A percentile compares a stretch with the other conserved stretches of the same genome.
These are phyloP conservation scores for Catonia carolina DNA, from an alignment of 2,888 invertebrate species.

Conservation along the genomic window DNA sequence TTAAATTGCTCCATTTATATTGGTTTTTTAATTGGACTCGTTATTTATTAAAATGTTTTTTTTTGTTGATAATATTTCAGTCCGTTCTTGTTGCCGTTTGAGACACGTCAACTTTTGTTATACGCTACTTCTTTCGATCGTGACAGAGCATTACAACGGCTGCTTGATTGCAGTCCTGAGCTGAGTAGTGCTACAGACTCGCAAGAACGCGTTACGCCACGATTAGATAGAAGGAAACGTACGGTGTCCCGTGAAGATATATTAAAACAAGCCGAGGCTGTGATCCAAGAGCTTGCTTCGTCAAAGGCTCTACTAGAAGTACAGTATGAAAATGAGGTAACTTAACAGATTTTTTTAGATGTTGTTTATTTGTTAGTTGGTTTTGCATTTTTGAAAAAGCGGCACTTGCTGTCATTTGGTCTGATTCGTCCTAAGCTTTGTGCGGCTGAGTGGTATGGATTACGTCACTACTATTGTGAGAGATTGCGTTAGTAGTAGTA, in stretches of 20 bases:
- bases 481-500: too few species aligned
- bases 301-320: conserved; percentile 89
- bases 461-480: too few species aligned
- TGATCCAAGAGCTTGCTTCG: conserved; percentile 87
- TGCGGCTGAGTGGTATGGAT: too few species aligned
- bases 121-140: conserved; percentile 98
- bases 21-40: too few species aligned
- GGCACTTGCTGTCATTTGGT: too few species aligned
- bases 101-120: conserved; percentile 91
- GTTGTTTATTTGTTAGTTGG: neutral
- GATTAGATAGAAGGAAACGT: conserved; percentile 86
- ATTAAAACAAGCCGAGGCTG: conserved; percentile 90
- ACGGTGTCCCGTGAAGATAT: conserved; percentile 86
- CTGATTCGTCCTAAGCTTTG: too few species aligned
- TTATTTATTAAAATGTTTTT: too few species aligned
- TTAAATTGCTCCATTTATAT: too few species aligned
- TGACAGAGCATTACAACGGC: conserved; percentile 89
- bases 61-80: too few species aligned
- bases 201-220: conserved; percentile 85
- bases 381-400: too few species aligned
- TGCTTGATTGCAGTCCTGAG: conserved; percentile 89
- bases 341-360: conserved; percentile 12
- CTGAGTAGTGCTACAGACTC: conserved; percentile 63
- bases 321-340: conserved; percentile 60
- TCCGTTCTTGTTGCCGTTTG: conserved; percentile 96